A percentile compares a stretch with the other conserved stretches of the same genome.
Conservation (phyloP, 64 coral and sea anemone genomes). For the Stylophora pistillata region DNA sequence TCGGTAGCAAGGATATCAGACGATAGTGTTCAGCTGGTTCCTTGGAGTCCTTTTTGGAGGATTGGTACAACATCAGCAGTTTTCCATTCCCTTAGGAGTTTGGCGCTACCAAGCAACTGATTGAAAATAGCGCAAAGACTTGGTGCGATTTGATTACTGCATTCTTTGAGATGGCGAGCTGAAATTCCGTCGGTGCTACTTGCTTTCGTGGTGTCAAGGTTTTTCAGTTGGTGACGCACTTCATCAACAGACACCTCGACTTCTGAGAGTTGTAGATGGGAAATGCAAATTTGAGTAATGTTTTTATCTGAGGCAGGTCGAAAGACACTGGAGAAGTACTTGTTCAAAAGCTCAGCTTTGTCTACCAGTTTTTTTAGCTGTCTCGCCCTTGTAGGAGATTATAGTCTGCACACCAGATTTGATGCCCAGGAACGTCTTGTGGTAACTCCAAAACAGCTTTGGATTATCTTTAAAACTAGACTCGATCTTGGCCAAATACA, state of each 20-base stretch:
- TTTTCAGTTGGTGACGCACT: conserved; percentile 8
- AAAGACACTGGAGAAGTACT: conserved; percentile 41
- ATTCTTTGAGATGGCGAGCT: conserved; percentile 38
- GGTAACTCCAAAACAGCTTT: conserved; percentile 63
- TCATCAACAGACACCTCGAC: conserved; percentile 25
- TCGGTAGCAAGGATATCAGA: conserved; percentile 1
- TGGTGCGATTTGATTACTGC: conserved; percentile 46
- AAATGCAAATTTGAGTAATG: neutral
- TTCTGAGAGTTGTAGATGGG: neutral
- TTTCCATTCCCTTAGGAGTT: conserved; percentile 29
- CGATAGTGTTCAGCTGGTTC: conserved; percentile 31
- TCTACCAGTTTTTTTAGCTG: conserved; percentile 1
- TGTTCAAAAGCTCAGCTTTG: conserved; percentile 45
- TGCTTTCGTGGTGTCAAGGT: conserved; percentile 43
- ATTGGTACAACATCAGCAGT: conserved; percentile 33
- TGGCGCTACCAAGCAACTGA: conserved; percentile 11
- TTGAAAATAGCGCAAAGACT: conserved; percentile 50
- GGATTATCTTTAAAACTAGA: conserved; percentile 45
- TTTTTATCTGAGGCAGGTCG: conserved; percentile 3
- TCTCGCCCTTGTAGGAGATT: too few relatives aligned
- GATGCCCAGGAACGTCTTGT: conserved; percentile 39
- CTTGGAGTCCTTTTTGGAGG: conserved; percentile 27
- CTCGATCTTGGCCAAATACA: conserved; percentile 45
- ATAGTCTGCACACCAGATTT: neutral
- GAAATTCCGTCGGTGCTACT: conserved; percentile 47